Base-by-base conservation (phyloP, 2,797 vertebrate species). In the Mormyrus proboscirostris region DNA sequence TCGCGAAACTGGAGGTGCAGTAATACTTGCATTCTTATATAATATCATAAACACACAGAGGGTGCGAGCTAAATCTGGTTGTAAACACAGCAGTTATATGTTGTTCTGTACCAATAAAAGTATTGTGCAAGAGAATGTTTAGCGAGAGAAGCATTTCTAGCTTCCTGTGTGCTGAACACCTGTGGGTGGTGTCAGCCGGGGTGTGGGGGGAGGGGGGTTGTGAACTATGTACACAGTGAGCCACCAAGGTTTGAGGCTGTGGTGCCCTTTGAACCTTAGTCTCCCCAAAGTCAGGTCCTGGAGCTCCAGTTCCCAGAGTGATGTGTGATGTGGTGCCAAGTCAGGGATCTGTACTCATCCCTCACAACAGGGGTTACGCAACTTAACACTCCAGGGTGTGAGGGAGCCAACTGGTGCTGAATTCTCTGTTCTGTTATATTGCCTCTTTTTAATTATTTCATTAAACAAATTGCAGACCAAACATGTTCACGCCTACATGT, bases 1-100 rank as follows among this genome's bases (percentile, higher is more conserved):
- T 76, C 14, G 51, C n/a, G 49, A 29, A 49, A 85, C 82, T 50
- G 47, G n/a, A 51, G 82, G 44, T 85, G 82, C 82, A 29, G 84
- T 57, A 62, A 55, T 87, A 9, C 10, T 41, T 44, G 53, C 50
- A 73, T 22, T 69, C 14, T 82, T 88, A 25, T 53, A 41, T 62
- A 76, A 88, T 79, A 55, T 53, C 22, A 88, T 88, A 88, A 88
- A 88, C 14, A 79, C 88, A 88, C 73, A 88, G 38, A 88, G 82
- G 62, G 88, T 82, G 88, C 10, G 69, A 55, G 47, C 12, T 47
- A 82, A 79, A 79, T 88, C 88, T 79, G 69, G 69, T 55, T 49
- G 73, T 82, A 88, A 88, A 88, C 29, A 82, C 51, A 49, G 41
- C 88, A 38, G 50, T 82, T 53, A 88, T 82, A 55, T 9, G 25